Base-by-base conservation (phyloP, 2,113 vertebrate species). In the Paratilapia polleni region DNA sequence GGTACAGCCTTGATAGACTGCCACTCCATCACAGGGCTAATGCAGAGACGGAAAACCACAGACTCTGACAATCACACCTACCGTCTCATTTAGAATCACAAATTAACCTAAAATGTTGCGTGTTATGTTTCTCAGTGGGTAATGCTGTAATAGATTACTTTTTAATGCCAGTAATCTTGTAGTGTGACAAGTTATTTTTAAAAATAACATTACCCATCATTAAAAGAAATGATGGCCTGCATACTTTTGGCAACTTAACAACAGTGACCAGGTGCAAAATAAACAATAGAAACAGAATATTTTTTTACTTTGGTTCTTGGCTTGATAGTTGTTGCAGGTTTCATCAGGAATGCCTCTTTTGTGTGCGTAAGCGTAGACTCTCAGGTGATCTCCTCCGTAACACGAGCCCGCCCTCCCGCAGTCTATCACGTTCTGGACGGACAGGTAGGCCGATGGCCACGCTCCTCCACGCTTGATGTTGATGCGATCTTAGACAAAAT, bases 241-340 rank as follows among this genome's bases (percentile, higher is more conserved):
- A 43, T 13, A 43, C 20, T 7, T 49, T 20, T 15, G 26, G 8
- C 15, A 19, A 31, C 57, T 58, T 22, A 57, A 19, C 8, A 78
- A 28, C 36, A 31, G 11, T 47, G 58, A 58, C 13, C 9, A 54
- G 10, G 49, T 31, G 28, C 28, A 54, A 20, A 2, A 26, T 17
- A 34, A 34, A 56, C 14, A 58, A 15, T 2, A 20, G 2, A 14
- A 57, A 80, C 19, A 15, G 4, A n/a, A 8, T 11, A 31, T 12
- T 7, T 47, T 31, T 15, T 78, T 91, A 99, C 98, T 95, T 90
- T 99, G 98, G 87, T 99, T 97, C 91, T 96, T 98, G 70, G 98
- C 98, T 82, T 99, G 98, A 94, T 99, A 99, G 94, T 99, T 99
- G 96, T 99, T 99, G 95, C 98, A 99, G 90, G 98, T 99, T 92